Conservation (phyloP, 2,888 invertebrate species). For the Diarsia dahlii region DNA sequence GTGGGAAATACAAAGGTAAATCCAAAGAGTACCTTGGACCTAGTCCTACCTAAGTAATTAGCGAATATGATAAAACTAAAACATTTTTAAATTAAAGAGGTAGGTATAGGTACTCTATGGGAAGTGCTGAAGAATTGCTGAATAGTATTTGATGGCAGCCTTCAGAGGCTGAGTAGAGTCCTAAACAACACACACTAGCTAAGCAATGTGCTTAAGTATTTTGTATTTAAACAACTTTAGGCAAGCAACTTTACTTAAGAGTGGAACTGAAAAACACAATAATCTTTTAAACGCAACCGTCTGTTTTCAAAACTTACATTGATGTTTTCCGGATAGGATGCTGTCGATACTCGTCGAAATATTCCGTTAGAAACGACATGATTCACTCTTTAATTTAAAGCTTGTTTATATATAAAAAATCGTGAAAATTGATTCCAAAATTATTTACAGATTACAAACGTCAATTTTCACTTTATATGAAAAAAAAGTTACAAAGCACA, state of each 20-base stretch:
- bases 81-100: too few species aligned
- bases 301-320: constrained; percentile 78
- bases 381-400: constrained; percentile 51
- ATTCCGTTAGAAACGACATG: constrained; percentile 89
- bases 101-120: too few species aligned
- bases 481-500: constrained; percentile 1
- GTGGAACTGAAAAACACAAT: not conserved
- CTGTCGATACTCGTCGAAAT: constrained; percentile 85
- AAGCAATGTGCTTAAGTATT: not conserved
- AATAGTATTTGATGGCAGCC: not conserved
- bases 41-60: not conserved
- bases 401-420: constrained; percentile 11
- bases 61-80: not conserved
- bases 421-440: constrained; percentile 15
- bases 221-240: not conserved
- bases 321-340: constrained; percentile 84
- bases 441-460: constrained; percentile 5
- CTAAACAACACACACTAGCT: not conserved
- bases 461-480: not conserved
- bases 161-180: not conserved
- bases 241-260: not conserved
- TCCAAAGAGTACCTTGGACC: not conserved
- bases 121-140: too few species aligned
- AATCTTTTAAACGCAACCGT: not conserved
- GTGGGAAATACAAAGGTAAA: not conserved